Conservation (phyloP, 2,888 invertebrate species). For the Myopa tessellatipennis region DNA sequence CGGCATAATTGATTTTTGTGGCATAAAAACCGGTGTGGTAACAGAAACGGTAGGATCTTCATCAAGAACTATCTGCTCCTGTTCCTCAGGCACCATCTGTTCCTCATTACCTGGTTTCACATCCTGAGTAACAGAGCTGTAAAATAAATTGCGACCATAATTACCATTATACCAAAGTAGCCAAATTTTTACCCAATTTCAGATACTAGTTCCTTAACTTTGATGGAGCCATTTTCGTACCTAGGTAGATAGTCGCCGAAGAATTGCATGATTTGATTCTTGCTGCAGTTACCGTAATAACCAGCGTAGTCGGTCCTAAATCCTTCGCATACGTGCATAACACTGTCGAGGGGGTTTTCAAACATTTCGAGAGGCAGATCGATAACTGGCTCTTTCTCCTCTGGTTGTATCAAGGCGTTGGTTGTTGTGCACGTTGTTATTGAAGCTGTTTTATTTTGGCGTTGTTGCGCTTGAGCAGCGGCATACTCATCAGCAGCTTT, state of each 20-base stretch:
- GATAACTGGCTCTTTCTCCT: slow-evolving; percentile 51
- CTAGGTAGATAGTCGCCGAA: slow-evolving; percentile 55
- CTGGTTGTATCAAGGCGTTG: slow-evolving; percentile 11
- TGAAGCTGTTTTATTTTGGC: too few relatives aligned
- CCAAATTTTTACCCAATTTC: slow-evolving; percentile 41
- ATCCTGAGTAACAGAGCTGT: slow-evolving; percentile 21
- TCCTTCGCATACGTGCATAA: slow-evolving; percentile 52
- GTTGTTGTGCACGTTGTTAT: too few relatives aligned
- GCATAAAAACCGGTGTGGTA: neutral
- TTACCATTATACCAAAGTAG: neutral
- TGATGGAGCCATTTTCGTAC: slow-evolving; percentile 52
- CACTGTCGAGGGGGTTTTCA: slow-evolving; percentile 56
- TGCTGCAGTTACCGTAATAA: slow-evolving; percentile 54
- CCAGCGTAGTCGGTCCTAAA: slow-evolving; percentile 54
- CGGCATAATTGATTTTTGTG: neutral
- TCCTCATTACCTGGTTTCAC: too few relatives aligned
- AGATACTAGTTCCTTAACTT: slow-evolving; percentile 46
- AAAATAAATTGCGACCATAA: neutral
- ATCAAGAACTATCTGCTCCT: neutral
- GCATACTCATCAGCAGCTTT: slow-evolving; percentile 47
- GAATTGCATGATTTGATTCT: slow-evolving; percentile 50
- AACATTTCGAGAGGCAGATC: slow-evolving; percentile 53
- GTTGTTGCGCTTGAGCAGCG: neutral
- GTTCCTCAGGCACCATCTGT: neutral
- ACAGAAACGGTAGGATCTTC: slow-evolving; percentile 14